These are phyloP conservation scores for Podarcis raffonei DNA, from an alignment of 2,113 vertebrate genomes.

Conservation along the genomic window DNA sequence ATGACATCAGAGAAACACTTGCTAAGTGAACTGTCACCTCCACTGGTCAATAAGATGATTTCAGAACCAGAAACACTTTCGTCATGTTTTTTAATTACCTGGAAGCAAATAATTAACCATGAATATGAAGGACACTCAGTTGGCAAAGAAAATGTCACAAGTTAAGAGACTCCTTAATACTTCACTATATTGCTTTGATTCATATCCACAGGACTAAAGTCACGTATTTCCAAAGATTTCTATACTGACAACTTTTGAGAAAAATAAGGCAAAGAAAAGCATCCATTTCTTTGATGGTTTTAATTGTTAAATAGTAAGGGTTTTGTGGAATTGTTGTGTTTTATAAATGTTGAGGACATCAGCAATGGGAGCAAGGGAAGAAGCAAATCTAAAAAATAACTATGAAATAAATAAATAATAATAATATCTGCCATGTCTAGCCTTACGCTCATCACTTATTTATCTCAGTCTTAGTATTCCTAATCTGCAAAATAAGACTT, in stretches of 20 bases:
- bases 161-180: not conserved
- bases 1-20: constrained; percentile 50
- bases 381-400: not conserved
- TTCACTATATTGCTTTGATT: not conserved
- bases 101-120: not conserved
- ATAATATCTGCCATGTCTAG: too few species aligned
- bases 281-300: not conserved
- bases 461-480: too few species aligned
- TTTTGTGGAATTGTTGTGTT: not conserved
- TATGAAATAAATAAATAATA: not conserved
- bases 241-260: too few species aligned
- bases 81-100: constrained; percentile 68
- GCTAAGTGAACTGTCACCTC: constrained; percentile 40
- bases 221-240: too few species aligned
- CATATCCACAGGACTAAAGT: too few species aligned
- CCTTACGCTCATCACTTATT: too few species aligned
- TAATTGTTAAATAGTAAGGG: not conserved
- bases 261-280: not conserved
- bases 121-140: not conserved
- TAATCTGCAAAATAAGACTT: too few species aligned
- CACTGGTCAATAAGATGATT: constrained; percentile 71
- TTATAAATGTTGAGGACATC: not conserved
- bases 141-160: not conserved
- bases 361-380: not conserved
- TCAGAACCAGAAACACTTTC: constrained; percentile 60